Evolutionary conservation across 2,797 vertebrate species (phyloP), one percentile per base, ranked within the genome.

Genomic region (Okamejei kenojei): DNA sequence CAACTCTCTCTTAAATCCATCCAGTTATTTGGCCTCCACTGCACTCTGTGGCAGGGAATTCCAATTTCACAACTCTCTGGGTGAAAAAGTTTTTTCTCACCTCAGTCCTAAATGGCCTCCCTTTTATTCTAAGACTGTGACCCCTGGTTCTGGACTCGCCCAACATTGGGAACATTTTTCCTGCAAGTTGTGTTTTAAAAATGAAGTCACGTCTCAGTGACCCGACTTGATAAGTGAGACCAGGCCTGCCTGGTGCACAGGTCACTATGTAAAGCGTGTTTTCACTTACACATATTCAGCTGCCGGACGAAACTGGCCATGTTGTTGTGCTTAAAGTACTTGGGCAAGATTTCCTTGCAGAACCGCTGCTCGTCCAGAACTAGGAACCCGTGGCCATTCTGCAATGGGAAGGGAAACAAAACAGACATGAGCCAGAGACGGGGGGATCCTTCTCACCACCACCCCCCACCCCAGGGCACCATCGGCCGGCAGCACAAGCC

Each of bases 291-390:
- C 98, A 99, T 99, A 94, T 99, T 99, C 13, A 99, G 96, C 94
- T 99, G 99, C 73, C 99, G 96, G 95, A 99, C 98, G 96, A 99
- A 99, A 94, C 98, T 99, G 94, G 99, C 98, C 98, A 99, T 99
- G 96, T 99, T 99, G 96, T 99, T 99, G 96, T 99, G 99, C 95
- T 99, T 99, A 96, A 99, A 99, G 95, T 98, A 99, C 96, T 99
- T 99, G 21, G 99, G 99, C 45, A 99, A 97, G 94, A 99, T 99
- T 95, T 99, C 99, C 95, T 99, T 99, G 45, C 98, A 96, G 78
- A 99, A 99, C 65, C 98, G 96, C 95, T 98, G 98, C 94, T 99
- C 98, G 94, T 99, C 97, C 96, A 99, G 95, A 92, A 99, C 99
- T 84, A 99, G 96, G 95, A 99, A 99, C 95, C 99, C 99, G 94